These are phyloP conservation scores for Seira musarum DNA, from an alignment of 2,888 invertebrate species.

Conservation along the genomic window DNA sequence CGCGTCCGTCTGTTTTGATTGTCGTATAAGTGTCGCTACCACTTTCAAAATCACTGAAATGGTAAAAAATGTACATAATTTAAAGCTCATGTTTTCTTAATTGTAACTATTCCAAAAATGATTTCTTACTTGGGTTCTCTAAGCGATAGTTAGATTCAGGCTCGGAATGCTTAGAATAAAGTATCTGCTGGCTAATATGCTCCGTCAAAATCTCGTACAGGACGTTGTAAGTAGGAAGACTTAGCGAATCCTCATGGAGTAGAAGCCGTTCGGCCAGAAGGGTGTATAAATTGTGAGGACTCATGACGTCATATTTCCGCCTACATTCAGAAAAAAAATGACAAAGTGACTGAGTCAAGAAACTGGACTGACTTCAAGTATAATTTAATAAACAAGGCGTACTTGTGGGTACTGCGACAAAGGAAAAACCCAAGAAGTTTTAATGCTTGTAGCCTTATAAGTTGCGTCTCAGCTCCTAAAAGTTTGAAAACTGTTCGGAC, in stretches of 20 bases:
- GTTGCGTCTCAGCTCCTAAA: constrained; percentile 94
- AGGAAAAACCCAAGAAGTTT: constrained; percentile 98
- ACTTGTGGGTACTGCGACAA: constrained; percentile 98
- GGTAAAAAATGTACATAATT: too few relatives aligned
- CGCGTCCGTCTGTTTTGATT: constrained; percentile 95
- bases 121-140: constrained; percentile 92
- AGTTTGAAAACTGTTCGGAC: constrained; percentile 97
- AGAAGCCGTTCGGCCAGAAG: constrained; percentile 93
- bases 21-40: constrained; percentile 95
- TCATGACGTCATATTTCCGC: constrained; percentile 99
- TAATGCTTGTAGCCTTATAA: constrained; percentile 94
- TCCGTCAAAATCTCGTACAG: constrained; percentile 99
- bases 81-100: neutral
- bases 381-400: constrained; percentile 72
- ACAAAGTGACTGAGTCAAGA: too few relatives aligned
- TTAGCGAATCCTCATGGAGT: constrained; percentile 89
- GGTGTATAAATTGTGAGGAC: constrained; percentile 98
- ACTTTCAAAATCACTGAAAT: constrained; percentile 96
- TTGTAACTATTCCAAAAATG: neutral
- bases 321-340: constrained; percentile 74
- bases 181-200: constrained; percentile 94
- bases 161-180: constrained; percentile 94
- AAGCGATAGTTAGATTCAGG: constrained; percentile 95
- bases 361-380: neutral
- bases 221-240: constrained; percentile 97